Base-by-base conservation (phyloP, 2,888 invertebrate genomes). In the Rhorus exstirpatorius region DNA sequence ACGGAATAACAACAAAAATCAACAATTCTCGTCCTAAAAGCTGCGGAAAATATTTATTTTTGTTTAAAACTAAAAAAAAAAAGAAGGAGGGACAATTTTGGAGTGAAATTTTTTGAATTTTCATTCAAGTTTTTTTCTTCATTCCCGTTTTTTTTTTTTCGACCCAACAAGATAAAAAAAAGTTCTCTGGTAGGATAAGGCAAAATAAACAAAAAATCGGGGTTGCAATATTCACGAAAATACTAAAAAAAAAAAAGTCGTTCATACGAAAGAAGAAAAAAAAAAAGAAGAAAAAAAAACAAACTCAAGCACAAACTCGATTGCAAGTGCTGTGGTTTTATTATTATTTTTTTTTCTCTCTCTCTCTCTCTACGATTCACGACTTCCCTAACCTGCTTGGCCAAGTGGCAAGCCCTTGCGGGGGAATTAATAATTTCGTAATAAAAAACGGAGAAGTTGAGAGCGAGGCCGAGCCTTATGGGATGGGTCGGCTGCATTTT, bases 401-500 rank as follows among this genome's bases (percentile, higher is more conserved):
- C 95, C 91, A 95, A 93, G 90, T 95, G 95, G 93, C 95, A 95
- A 90, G 95, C 95, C 93, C 95, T 95, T 93, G 95, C 95, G 90
- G 95, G 95, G 88, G 95, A 94, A 90, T 95, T 95, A 92, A 95
- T 94, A 90, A 96, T 96, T 95, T 96, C 96, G 93, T 96, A 96
- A 94, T 95, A 96, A 94, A 96, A 96, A 92, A 96, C 96, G 88
- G 96, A 96, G 94, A 96, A 96, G 94, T 96, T 96, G 91, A 96
- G 97, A 93, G 99, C 99, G 94, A 99, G 95, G 93, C 99, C 99
- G 95, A 99, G 96, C 95, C 99, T 96, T 94, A 99, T 99, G 93
- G 99, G 99, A 95, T 99, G 98, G 94, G 98, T 99, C 93, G 99
- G 97, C 95, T 97, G 97, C 98, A 99, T 98, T 95, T 98, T 97